These are phyloP conservation scores for Pandemis heparana DNA, from an alignment of 2,888 invertebrate species.

Conservation along the genomic window DNA sequence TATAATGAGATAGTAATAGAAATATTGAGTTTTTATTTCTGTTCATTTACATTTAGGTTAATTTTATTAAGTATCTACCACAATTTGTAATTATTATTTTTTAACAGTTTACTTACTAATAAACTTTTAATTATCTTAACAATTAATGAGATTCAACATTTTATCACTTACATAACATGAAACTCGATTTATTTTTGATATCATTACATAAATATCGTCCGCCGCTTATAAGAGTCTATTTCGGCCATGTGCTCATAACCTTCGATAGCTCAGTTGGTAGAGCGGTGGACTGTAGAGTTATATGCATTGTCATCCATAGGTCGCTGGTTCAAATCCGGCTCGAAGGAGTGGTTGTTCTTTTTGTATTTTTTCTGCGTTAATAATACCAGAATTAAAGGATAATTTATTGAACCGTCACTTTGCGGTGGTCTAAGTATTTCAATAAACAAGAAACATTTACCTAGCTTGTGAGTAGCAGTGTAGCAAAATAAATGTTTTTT, in stretches of 20 bases:
- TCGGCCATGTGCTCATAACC: constrained; percentile 49
- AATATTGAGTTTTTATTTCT: no score
- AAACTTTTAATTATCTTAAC: no score
- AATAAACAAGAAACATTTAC: no score
- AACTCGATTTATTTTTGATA: neutral
- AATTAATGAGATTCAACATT: neutral
- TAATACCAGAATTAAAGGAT: no score
- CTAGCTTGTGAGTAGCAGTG: no score
- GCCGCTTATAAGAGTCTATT: constrained; percentile 7
- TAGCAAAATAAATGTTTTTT: no score
- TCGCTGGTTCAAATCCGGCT: constrained; percentile 88
- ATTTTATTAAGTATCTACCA: no score
- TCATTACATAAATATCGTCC: neutral
- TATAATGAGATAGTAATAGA: no score
- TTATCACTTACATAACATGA: neutral
- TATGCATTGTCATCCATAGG: constrained; percentile 80
- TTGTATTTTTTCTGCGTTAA: neutral
- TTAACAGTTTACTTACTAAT: neutral
- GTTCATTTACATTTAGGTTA: no score
- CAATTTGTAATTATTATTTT: neutral
- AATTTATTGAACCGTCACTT: no score
- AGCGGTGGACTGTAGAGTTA: constrained; percentile 82
- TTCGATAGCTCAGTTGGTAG: constrained; percentile 87
- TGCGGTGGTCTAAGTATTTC: no score
- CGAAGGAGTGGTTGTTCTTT: constrained; percentile 69